phyloP scores from a whole-genome alignment of 2,888 invertebrate species.

The Caenorhabditis panamensis region DNA sequence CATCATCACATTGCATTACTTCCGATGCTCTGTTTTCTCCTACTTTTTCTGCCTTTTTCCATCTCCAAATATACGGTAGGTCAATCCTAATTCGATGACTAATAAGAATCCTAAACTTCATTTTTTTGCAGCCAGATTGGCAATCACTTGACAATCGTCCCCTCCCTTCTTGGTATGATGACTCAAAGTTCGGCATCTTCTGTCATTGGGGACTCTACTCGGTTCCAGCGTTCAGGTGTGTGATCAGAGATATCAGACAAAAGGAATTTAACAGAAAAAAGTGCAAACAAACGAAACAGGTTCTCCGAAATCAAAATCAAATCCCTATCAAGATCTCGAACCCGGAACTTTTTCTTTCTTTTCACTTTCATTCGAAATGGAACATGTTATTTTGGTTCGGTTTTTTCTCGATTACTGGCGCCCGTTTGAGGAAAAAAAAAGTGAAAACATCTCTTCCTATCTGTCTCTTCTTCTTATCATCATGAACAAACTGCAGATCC shows the following conservation, averaged over 20 bases:
- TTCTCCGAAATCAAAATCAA: no score
- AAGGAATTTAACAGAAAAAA: constrained; percentile 1
- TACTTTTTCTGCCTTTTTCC: constrained; percentile 12
- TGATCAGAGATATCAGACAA: constrained; percentile 15
- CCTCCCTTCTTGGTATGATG: constrained; percentile 82
- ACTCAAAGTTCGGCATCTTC: constrained; percentile 83
- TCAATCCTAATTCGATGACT: constrained; percentile 29
- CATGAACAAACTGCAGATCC: constrained; percentile 83
- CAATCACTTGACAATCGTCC: constrained; percentile 82
- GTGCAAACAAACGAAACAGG: constrained; percentile 25
- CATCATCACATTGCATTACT: neutral
- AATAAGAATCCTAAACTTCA: constrained; percentile 11
- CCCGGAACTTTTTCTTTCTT: constrained; percentile 34
- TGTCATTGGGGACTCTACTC: constrained; percentile 83
- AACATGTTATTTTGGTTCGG: constrained; percentile 39
- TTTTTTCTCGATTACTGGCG: constrained; percentile 26
- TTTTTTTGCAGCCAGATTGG: constrained; percentile 81
- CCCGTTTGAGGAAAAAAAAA: constrained; percentile 13
- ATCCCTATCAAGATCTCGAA: constrained; percentile 22
- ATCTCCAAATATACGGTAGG: constrained; percentile 62
- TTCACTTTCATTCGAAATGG: neutral
- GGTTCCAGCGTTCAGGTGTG: constrained; percentile 69
- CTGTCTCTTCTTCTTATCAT: constrained; percentile 10
- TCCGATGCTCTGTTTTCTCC: constrained; percentile 10
- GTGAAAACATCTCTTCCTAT: constrained; percentile 12